These are phyloP conservation scores for Phataginus tetradactyla DNA, from an alignment of 2,797 vertebrate genomes.

Conservation along the genomic window DNA sequence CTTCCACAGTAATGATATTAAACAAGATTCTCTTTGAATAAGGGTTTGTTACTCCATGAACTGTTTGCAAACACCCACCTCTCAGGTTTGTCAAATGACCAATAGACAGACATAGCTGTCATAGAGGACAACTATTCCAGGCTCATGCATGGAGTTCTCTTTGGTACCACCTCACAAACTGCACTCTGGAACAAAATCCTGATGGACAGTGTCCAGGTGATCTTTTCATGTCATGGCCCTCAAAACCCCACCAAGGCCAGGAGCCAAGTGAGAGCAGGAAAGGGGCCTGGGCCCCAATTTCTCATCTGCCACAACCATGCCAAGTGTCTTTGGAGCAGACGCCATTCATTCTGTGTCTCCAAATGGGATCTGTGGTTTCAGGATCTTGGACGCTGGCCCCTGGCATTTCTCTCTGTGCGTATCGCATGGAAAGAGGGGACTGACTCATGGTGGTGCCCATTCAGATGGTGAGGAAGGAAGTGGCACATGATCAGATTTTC, in stretches of 20 bases:
- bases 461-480: constrained; percentile 49
- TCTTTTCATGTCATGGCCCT: constrained; percentile 48
- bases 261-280: constrained; percentile 26
- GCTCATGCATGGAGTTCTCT: background rate
- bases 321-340: background rate
- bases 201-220: background rate
- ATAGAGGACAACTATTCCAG: background rate
- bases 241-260: background rate
- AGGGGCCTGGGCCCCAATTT: background rate
- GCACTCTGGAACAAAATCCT: background rate
- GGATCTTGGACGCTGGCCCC: background rate
- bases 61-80: background rate
- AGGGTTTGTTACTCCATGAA: background rate
- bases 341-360: constrained; percentile 7
- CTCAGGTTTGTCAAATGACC: background rate
- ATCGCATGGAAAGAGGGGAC: background rate
- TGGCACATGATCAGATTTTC: constrained; percentile 44
- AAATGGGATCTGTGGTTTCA: background rate
- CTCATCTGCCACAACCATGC: background rate
- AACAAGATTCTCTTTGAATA: background rate
- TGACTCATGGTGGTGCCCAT: constrained; percentile 11
- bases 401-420: background rate
- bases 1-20: background rate
- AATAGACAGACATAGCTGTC: background rate
- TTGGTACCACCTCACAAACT: background rate